Evolutionary conservation across 1,140 invertebrate genomes (phyloP), one percentile per base, ranked within the genome.

Genomic region (Drosophila tropicalis): DNA sequence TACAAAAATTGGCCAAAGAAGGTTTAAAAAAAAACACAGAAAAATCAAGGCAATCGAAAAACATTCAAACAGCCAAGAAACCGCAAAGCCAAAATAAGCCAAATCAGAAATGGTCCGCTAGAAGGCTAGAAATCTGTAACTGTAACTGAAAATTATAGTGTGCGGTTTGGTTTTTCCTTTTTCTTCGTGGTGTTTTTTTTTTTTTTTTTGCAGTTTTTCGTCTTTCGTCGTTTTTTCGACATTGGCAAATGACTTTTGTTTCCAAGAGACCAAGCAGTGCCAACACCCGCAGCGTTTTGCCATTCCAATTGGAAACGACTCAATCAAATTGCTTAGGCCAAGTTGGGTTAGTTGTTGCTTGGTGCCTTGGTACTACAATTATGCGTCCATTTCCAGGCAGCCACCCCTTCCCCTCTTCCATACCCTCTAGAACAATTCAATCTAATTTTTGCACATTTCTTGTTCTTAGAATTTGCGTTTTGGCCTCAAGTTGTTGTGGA

Each of bases 231-330:
- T 29, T 29, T 82, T 79, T 85, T 72, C 62, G 77, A 72, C 58
- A 76, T 71, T 60, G 70, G 62, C 84, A 87, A 87, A 89, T 87
- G 84, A 87, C 80, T 89, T 89, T 87, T 87, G 70, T 68, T 51
- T 62, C 51, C 67, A 69, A 62, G 29, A 29, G 25, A 22, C 56
- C 39, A 41, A 40, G 29, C 29, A 29, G 84, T 89, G 79, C 79
- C 83, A 87, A 87, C 84, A 84, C 84, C 84, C 84, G 84, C 84
- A 89, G 84, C 84, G 85, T 72, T 86, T 76, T 72, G 73, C 73
- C 63, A 89, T 89, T 89, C 63, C 84, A 89, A 89, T 89, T 89
- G 84, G 81, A 89, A 89, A 89, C 84, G 79, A 89, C 84, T 89
- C 84, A 89, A 89, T 89, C 80, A 89, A 89, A 89, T 89, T 89